Percentiles rank a stretch among this genome's conserved stretches.
Conservation (phyloP, 2,797 vertebrate genomes). For the Pseudotriccus pelzelni region DNA sequence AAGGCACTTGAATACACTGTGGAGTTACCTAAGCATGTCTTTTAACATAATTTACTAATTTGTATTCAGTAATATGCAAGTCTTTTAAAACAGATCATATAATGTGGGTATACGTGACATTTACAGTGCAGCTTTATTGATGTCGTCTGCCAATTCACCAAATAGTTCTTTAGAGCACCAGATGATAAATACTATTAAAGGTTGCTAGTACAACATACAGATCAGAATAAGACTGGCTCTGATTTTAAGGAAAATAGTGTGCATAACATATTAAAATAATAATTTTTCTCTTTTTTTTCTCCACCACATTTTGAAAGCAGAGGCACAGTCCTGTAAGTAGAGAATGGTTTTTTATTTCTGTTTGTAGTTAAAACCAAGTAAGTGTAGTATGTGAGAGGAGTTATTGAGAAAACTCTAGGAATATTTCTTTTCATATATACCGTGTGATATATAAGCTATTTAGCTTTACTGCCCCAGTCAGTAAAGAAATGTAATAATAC, state of each 20-base stretch:
- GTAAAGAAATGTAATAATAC: background rate
- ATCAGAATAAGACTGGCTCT: background rate
- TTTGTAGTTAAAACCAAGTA: conserved; percentile 52
- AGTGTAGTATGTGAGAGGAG: background rate
- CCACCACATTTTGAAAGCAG: conserved; percentile 68
- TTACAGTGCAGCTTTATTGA: background rate
- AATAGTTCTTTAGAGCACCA: background rate
- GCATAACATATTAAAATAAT: background rate
- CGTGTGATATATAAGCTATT: background rate
- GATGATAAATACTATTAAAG: background rate
- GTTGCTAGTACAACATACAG: background rate
- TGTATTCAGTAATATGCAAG: background rate
- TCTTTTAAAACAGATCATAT: background rate
- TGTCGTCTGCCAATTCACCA: background rate
- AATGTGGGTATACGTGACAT: background rate
- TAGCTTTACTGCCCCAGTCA: background rate
- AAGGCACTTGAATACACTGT: background rate
- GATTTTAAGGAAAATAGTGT: background rate
- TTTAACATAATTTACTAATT: background rate
- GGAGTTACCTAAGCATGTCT: background rate
- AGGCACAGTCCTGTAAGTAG: conserved; percentile 81
- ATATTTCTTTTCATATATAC: background rate
- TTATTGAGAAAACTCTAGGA: background rate
- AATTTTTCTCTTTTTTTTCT: conserved; percentile 28
- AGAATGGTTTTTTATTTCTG: conserved; percentile 57